Conservation (phyloP, 2,113 vertebrate genomes). For the Petroica traversi region DNA sequence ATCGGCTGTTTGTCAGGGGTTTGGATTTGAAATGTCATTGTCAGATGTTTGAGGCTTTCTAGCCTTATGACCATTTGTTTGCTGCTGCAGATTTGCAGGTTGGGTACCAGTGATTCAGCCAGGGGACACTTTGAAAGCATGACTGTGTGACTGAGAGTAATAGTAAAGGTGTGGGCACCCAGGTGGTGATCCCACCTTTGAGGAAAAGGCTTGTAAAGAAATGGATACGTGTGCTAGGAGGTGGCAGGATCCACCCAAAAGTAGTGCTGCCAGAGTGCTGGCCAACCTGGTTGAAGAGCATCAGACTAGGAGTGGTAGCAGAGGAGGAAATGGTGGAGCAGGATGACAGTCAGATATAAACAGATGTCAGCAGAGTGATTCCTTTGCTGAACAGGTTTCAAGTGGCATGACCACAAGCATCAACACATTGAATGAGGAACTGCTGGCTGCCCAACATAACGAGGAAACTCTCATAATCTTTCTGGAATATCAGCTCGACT, state of each 20-base stretch:
- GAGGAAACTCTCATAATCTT: neutral
- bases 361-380: neutral
- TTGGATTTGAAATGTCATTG: neutral
- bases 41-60: neutral
- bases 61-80: neutral
- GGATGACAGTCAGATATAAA: neutral
- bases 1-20: neutral
- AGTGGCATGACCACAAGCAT: neutral
- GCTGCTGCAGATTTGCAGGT: neutral
- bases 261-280: neutral
- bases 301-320: neutral
- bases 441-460: neutral
- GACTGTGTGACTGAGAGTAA: neutral
- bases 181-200: neutral
- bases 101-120: neutral
- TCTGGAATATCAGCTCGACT: neutral
- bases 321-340: neutral
- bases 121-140: neutral
- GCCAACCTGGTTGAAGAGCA: neutral
- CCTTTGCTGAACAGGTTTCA: neutral
- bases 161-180: neutral
- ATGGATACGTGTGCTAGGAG: neutral
- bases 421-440: neutral
- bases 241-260: neutral
- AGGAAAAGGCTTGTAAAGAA: neutral